Base-by-base conservation (phyloP, 2,888 invertebrate species). In the Sturmia bella region DNA sequence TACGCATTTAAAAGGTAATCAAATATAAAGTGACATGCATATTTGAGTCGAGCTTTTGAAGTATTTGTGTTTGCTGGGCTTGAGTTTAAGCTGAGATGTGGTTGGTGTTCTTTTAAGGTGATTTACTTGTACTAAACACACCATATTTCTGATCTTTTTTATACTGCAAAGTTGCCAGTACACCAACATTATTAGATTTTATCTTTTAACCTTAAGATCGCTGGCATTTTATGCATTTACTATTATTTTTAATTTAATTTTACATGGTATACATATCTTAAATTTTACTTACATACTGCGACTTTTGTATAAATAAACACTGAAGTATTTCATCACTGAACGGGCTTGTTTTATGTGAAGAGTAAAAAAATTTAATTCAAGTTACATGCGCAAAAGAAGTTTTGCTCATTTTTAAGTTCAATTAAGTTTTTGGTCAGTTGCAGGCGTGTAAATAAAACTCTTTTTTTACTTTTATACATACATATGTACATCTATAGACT, bases 201-300 rank as follows among this genome's bases (percentile, higher is more conserved):
- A 76, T 81, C 81, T 81, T 77, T 81, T 81, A 76, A 81, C 76
- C 81, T 68, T 54, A 81, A 81, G 81, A 81, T 81, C 81, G 69
- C 57, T 81, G 80, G 72, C 61, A 73, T 77, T 77, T 43, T 61
- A 76, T 68, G 66, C 54, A 66, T 41, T 78, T 78, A 21, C 43
- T 56, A 48, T 48, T 70, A 17, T 56, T 24, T 59, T 41, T 61
- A 37, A 4, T 45, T 17, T 0, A 52, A 19, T 50, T 66, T 45
- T 37, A 37, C 43, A 54, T 48, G 54, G 37, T 61, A 21, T n/a
- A 68, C 50, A 68, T 27, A 59, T 15, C n/a, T n/a, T 27, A 39
- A 5, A 17, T 43, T 56, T 13, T 21, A 21, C 7, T 43, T 57
- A 27, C 9, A 32, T 32, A 32, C 1, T 32, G 9, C 9, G 9